A percentile compares a stretch with the other conserved stretches of the same genome.
Conservation (phyloP, 2,888 invertebrate species). For the Myopa testacea region DNA sequence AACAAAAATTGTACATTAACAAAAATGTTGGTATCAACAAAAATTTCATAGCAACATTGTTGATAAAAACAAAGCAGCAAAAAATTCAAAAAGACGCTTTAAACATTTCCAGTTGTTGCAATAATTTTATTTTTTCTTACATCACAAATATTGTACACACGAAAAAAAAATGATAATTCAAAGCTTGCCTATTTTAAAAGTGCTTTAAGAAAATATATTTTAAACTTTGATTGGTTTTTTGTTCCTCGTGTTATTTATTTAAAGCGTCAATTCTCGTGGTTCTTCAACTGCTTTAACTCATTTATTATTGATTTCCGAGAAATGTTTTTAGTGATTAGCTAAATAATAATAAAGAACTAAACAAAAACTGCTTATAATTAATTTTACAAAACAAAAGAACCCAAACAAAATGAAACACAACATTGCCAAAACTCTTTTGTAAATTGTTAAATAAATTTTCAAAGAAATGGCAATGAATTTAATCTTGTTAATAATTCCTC, state of each 20-base stretch:
- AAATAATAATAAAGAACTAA: too few species aligned
- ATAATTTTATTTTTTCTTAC: background rate
- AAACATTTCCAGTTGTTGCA: background rate
- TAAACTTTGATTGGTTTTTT: background rate
- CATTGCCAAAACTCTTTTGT: background rate
- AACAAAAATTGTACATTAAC: too few species aligned
- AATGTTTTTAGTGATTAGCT: too few species aligned
- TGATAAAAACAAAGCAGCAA: too few species aligned
- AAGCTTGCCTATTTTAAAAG: background rate
- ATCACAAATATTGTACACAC: background rate
- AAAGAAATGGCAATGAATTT: background rate
- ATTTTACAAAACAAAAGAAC: background rate
- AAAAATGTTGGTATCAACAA: too few species aligned
- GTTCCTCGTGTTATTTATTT: background rate
- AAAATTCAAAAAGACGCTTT: background rate
- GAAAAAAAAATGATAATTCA: too few species aligned
- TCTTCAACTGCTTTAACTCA: too few species aligned
- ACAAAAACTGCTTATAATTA: too few species aligned
- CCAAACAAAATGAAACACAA: background rate
- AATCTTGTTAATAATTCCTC: background rate
- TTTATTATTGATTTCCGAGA: background rate
- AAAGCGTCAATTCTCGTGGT: background rate
- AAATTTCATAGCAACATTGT: too few species aligned
- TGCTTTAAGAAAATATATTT: background rate
- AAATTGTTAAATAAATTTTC: background rate